Base-by-base conservation (phyloP, 2,113 vertebrate species). In the Ceyx melanurus region DNA sequence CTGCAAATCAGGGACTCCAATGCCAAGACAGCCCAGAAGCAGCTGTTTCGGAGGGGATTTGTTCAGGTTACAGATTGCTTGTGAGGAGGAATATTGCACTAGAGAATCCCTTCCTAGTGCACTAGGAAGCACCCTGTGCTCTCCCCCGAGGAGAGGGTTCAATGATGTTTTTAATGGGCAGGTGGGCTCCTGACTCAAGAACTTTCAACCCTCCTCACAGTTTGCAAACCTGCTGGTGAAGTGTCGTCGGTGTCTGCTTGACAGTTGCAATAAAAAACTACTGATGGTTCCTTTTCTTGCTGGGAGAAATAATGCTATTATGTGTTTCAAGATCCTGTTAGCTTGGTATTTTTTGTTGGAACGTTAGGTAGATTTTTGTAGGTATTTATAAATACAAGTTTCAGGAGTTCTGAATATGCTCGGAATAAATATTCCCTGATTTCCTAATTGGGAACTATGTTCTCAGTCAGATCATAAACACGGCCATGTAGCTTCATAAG, bases 1-100 rank as follows among this genome's bases (percentile, higher is more conserved):
- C 93, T 95, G 95, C 78, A 96, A 94, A 95, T 91, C 78, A 76
- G 92, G 95, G 90, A 92, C 93, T 95, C 84, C 88, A 91, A 97
- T 92, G 93, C 97, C 95, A 82, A 94, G 96, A 89, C 77, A 74
- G 81, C 80, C 72, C 11, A 51, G 90, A 90, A 97, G 94, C 96
- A 96, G 90, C 97, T 96, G 95, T 92, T 91, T 78, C 82, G 81
- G 90, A 92, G 94, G 70, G 93, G 94, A 92, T 93, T 77, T 80
- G 65, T 72, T 90, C 57, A 77, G 93, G 71, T 80, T 67, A 45
- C 48, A 20, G 75, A 71, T 93, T 86, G 92, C 80, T 79, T 64
- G 73, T 94, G 90, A 84, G 88, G 88, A 88, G 61, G 92, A 85
- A 45, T 68, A 66, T 88, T 88, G 45, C 13, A 17, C 80, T 92